Evolutionary conservation across 2,888 invertebrate genomes (phyloP).

Genomic region (Polia nebulosa): DNA sequence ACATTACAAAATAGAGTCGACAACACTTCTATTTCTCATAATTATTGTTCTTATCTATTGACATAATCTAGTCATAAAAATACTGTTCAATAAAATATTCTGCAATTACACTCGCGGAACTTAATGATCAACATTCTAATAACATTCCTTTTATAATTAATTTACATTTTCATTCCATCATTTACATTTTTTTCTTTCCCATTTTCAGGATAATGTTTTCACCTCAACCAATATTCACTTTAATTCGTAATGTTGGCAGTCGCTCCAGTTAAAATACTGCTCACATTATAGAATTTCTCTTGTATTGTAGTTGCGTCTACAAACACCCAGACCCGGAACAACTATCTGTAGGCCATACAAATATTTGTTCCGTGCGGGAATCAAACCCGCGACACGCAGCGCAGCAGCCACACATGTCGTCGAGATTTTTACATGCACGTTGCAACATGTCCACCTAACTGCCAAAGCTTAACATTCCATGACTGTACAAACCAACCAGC

Average conservation of each 20-base stretch:
- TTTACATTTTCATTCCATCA: not conserved
- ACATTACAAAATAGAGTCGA: not conserved
- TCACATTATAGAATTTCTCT: too few species aligned
- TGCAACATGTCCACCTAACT: not conserved
- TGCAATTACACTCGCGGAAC: not conserved
- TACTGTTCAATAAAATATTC: constrained; percentile 23
- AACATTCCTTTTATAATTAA: too few species aligned
- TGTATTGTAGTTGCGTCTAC: not conserved
- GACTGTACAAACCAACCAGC: not conserved
- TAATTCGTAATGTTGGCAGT: too few species aligned
- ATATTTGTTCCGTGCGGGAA: too few species aligned
- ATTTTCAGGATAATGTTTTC: not conserved
- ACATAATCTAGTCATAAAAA: not conserved
- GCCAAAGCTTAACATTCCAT: not conserved
- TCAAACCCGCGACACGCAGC: too few species aligned
- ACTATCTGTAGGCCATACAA: too few species aligned
- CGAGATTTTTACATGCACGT: too few species aligned
- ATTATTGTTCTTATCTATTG: constrained; percentile 2
- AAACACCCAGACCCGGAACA: too few species aligned
- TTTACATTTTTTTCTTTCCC: too few species aligned
- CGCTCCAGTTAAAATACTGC: not conserved
- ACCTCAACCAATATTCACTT: too few species aligned
- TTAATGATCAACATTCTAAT: not conserved
- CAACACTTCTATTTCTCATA: not conserved
- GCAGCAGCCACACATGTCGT: too few species aligned